phyloP scores from a whole-genome alignment of 2,888 invertebrate genomes.

The Scrobipalpa atriplicella region DNA sequence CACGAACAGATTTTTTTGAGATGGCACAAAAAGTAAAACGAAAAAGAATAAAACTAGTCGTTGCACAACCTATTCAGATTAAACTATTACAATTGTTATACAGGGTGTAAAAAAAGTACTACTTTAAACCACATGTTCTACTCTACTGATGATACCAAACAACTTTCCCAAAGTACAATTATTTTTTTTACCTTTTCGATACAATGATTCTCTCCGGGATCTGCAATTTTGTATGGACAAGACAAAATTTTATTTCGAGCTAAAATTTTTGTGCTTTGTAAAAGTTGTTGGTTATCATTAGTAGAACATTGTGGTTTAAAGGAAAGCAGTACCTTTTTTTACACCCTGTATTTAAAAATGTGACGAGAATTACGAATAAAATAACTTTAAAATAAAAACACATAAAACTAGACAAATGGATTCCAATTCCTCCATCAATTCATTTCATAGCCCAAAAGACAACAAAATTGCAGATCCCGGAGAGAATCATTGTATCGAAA shows the following conservation, averaged over 20 bases:
- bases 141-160: too few species aligned
- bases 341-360: constrained; percentile 20
- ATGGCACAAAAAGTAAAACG: constrained; percentile 48
- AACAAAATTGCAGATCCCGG: constrained; percentile 32
- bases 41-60: constrained; percentile 47
- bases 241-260: too few species aligned
- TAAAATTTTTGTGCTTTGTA: too few species aligned
- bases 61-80: constrained; percentile 61
- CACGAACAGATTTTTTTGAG: constrained; percentile 37
- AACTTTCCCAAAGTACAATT: too few species aligned
- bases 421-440: constrained; percentile 38
- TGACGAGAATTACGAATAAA: constrained; percentile 15
- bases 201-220: too few species aligned
- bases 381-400: constrained; percentile 19
- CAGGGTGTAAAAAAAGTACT: too few species aligned
- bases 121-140: too few species aligned
- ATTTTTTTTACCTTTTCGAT: too few species aligned
- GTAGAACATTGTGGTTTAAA: too few species aligned
- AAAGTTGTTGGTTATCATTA: too few species aligned
- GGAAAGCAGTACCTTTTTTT: too few species aligned
- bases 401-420: constrained; percentile 32
- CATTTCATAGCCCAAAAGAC: constrained; percentile 45
- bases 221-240: constrained; percentile 31
- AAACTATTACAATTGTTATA: constrained; percentile 33
- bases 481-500: too few species aligned